Conservation (phyloP, 1,140 invertebrate genomes). For the Sycophila sp. region DNA sequence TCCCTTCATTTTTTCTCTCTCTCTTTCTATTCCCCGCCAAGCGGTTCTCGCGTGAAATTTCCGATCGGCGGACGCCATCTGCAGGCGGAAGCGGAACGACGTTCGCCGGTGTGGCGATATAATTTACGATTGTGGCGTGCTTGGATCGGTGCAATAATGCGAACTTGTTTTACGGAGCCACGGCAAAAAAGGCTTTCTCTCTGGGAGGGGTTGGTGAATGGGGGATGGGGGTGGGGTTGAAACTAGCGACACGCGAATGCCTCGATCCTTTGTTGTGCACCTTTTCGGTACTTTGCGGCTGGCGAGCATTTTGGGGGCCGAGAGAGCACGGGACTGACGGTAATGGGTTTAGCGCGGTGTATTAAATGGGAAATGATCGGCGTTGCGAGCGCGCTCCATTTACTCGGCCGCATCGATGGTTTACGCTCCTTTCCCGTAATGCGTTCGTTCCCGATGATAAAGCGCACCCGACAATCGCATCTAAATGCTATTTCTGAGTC, state of each 20-base stretch:
- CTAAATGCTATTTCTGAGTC: too few species aligned
- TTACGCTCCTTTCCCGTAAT: too few species aligned
- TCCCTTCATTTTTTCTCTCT: neutral
- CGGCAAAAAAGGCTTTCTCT: neutral
- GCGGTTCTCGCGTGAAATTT: conserved; percentile 12
- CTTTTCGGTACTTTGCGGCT: neutral
- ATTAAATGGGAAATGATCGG: too few species aligned
- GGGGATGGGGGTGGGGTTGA: neutral
- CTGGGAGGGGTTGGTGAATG: conserved; percentile 7
- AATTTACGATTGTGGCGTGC: too few species aligned
- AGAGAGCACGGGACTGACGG: neutral
- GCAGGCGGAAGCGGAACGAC: too few species aligned
- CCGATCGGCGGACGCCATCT: neutral
- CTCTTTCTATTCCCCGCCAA: neutral
- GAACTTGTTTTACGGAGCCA: conserved; percentile 24
- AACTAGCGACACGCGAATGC: neutral
- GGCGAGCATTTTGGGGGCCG: neutral
- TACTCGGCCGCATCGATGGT: too few species aligned
- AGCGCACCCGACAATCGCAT: too few species aligned
- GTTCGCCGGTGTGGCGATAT: too few species aligned
- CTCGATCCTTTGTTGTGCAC: neutral
- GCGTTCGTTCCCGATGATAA: too few species aligned
- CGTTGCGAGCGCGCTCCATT: too few species aligned
- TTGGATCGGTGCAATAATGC: conserved; percentile 44
- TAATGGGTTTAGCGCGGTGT: neutral